Base-by-base conservation (phyloP, 53 echinoderm and acorn worm genomes). In the Stichopus horrens region DNA sequence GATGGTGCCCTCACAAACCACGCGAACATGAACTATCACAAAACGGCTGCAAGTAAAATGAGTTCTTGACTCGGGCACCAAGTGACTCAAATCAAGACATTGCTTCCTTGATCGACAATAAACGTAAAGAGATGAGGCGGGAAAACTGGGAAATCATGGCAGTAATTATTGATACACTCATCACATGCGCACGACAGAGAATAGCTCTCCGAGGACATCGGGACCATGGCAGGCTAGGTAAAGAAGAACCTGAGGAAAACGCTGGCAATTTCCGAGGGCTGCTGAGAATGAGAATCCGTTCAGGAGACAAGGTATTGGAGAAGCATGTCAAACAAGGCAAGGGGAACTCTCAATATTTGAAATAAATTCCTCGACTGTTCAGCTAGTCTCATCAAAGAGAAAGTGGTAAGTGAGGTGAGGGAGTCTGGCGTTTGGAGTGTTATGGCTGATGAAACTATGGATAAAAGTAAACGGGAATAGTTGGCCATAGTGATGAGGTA, bases 401-500 rank as follows among this genome's bases (percentile, higher is more conserved):
- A 53, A 52, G 53, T 81, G 21, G 23, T 81, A 54, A 52, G 53
- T 9, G 53, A 22, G 7, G 23, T 21, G 9, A 81, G 54, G n/a
- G 53, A 81, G 53, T 21, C 82, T 81, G 82, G 82, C 53, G 82
- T 81, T 54, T 81, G 82, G 82, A 81, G 82, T 52, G 54, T 81
- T 53, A 21, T 81, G 54, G 82, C 82, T 10, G 82, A 81, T 52
- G 54, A 81, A 53, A 81, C 82, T 7, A 81, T 81, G 82, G 82
- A 81, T 81, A 21, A n/a, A 52, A 81, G 53, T 9, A 52, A 81
- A 16, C 23, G 51, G 53, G 82, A 81, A 53, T 54, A 52, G 53
- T 52, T 81, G 14, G 53, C 52, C 53, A 81, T 81, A 11, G 82
- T n/a, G 11, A 8, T 81, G 54, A 21, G 54, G 82, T 81, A 81